These are phyloP conservation scores for Paedocypris sp. DNA, from an alignment of 2,113 vertebrate genomes.

Conservation along the genomic window DNA sequence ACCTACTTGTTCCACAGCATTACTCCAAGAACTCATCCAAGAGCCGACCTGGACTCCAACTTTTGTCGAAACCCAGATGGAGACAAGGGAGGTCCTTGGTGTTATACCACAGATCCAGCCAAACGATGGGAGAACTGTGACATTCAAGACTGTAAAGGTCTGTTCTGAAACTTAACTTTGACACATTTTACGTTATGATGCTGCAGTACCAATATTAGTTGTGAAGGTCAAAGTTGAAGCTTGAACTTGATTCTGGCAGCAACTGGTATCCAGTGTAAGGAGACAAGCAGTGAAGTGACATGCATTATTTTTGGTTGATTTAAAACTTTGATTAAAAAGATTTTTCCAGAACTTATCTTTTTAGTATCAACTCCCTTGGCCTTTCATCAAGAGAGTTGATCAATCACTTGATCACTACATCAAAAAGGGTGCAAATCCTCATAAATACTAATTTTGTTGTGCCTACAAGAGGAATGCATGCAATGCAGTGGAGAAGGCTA, in stretches of 20 bases:
- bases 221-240: too few relatives aligned
- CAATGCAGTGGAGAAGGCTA: conserved; percentile 85
- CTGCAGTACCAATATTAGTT: neutral
- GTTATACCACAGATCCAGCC: conserved; percentile 55
- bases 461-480: conserved; percentile 78
- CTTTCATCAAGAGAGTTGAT: neutral
- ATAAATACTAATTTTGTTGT: neutral
- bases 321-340: too few relatives aligned
- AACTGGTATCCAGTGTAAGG: too few relatives aligned
- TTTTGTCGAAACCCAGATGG: conserved; percentile 66
- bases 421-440: neutral
- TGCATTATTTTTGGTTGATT: too few relatives aligned
- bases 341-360: too few relatives aligned
- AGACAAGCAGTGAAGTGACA: too few relatives aligned
- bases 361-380: neutral
- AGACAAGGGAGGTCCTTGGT: conserved; percentile 59
- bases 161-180: neutral
- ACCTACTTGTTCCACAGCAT: conserved; percentile 37
- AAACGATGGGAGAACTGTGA: conserved; percentile 62
- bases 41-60: conserved; percentile 59
- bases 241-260: too few relatives aligned
- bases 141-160: conserved; percentile 55
- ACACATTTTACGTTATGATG: neutral
- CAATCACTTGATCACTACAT: neutral
- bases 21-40: conserved; percentile 40